Conservation (phyloP, 2,797 vertebrate genomes). For the Xyrichtys novacula region DNA sequence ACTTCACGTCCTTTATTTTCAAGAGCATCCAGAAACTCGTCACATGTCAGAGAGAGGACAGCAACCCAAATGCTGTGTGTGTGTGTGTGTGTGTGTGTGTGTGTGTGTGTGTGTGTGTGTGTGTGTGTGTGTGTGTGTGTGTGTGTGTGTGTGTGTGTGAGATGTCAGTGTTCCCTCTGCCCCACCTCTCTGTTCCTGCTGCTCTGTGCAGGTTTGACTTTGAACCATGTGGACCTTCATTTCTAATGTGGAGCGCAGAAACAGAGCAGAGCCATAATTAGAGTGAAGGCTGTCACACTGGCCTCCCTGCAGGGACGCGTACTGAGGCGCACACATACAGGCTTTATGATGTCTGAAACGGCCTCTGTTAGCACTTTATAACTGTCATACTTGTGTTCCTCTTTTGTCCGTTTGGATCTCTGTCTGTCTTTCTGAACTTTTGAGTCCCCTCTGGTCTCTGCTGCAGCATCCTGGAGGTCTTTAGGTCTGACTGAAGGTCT, state of each 20-base stretch:
- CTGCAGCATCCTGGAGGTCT: slow-evolving; percentile 38
- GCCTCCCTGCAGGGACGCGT: slow-evolving; percentile 59
- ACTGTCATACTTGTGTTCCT: slow-evolving; percentile 7
- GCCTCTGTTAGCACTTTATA: slow-evolving; percentile 37
- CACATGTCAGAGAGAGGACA: not conserved
- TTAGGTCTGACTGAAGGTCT: slow-evolving; percentile 39
- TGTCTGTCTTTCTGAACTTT: slow-evolving; percentile 3
- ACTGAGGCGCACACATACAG: slow-evolving; percentile 20
- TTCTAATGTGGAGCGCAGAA: slow-evolving; percentile 81
- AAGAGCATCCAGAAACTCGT: not conserved
- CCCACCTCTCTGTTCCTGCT: slow-evolving; percentile 49
- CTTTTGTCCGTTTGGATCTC: slow-evolving; percentile 19
- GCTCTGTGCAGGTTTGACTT: slow-evolving; percentile 73
- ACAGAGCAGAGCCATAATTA: slow-evolving; percentile 81
- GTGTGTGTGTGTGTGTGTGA: too few relatives aligned
- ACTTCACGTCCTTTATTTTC: not conserved
- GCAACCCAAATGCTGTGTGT: slow-evolving; percentile 15
- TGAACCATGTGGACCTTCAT: slow-evolving; percentile 70
- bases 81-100: too few relatives aligned
- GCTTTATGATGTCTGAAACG: slow-evolving; percentile 32
- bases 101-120: too few relatives aligned
- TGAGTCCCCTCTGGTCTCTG: slow-evolving; percentile 20
- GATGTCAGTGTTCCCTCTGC: slow-evolving; percentile 28
- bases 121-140: too few relatives aligned
- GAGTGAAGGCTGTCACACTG: slow-evolving; percentile 77